A percentile compares a stretch with the other conserved stretches of the same genome.
These are phyloP conservation scores for Drosophila leontia DNA, from an alignment of 1,140 invertebrate species.

Conservation along the genomic window DNA sequence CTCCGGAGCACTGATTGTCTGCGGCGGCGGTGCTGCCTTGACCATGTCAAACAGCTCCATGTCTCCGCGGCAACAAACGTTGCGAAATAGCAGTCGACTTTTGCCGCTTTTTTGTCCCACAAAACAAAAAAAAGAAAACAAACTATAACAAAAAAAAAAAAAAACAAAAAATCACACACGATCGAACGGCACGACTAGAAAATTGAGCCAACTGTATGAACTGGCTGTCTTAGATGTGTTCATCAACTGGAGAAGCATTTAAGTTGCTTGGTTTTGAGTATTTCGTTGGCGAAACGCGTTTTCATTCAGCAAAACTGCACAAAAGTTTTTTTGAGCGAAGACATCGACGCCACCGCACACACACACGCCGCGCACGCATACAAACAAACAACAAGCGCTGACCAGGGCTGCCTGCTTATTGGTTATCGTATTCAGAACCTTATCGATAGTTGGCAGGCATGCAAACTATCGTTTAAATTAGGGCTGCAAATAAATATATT, in stretches of 20 bases:
- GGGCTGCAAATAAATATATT: too few relatives aligned
- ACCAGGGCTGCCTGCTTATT: too few relatives aligned
- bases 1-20: conserved; percentile 13
- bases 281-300: conserved; percentile 14
- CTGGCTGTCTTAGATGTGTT: not conserved
- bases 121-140: not conserved
- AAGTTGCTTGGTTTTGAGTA: not conserved
- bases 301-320: conserved; percentile 16
- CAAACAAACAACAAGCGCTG: conserved; percentile 2
- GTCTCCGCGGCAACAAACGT: not conserved
- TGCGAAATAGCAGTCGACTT: not conserved
- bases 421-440: too few relatives aligned
- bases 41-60: conserved; percentile 72
- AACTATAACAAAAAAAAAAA: not conserved
- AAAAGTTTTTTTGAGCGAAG: not conserved
- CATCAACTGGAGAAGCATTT: not conserved
- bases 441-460: too few relatives aligned
- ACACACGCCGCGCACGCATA: conserved; percentile 6
- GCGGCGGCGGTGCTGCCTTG: conserved; percentile 60
- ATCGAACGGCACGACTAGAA: too few relatives aligned
- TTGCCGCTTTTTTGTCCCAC: conserved; percentile 19
- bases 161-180: not conserved
- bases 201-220: not conserved
- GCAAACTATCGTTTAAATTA: too few relatives aligned
- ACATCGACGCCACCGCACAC: conserved; percentile 26